A percentile compares a stretch with the other conserved stretches of the same genome.
These are phyloP conservation scores for Helogale parvula DNA, from an alignment of 2,113 vertebrate species.

Conservation along the genomic window DNA sequence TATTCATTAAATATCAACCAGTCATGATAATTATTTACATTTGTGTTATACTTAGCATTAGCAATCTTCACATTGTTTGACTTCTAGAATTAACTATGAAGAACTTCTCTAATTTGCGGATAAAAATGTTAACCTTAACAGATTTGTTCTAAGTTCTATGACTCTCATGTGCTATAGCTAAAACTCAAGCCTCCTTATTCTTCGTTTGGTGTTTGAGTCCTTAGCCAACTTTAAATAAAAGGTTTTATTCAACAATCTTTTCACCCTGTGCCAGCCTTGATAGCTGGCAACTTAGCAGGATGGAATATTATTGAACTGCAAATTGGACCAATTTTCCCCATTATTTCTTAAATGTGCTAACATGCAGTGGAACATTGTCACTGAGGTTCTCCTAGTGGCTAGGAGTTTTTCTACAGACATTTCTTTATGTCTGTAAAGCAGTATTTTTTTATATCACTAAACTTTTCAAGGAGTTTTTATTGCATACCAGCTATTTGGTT, in stretches of 20 bases:
- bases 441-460: background rate
- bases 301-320: background rate
- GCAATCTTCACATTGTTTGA: background rate
- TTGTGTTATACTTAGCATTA: background rate
- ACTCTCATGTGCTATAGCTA: background rate
- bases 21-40: background rate
- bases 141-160: background rate
- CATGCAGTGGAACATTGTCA: background rate
- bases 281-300: background rate
- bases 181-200: background rate
- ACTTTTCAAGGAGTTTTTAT: background rate
- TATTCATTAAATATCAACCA: background rate
- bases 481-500: background rate
- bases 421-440: background rate
- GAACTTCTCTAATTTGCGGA: background rate
- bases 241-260: background rate
- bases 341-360: background rate
- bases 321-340: background rate
- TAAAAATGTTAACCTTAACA: background rate
- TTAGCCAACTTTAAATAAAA: slow-evolving; percentile 26
- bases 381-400: background rate
- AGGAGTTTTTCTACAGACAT: background rate
- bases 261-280: background rate
- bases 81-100: background rate
- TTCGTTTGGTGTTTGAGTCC: background rate